A percentile compares a stretch with the other conserved stretches of the same genome.
These are phyloP conservation scores for Rhynchonycteris naso DNA, from an alignment of 2,797 vertebrate genomes.

Conservation along the genomic window DNA sequence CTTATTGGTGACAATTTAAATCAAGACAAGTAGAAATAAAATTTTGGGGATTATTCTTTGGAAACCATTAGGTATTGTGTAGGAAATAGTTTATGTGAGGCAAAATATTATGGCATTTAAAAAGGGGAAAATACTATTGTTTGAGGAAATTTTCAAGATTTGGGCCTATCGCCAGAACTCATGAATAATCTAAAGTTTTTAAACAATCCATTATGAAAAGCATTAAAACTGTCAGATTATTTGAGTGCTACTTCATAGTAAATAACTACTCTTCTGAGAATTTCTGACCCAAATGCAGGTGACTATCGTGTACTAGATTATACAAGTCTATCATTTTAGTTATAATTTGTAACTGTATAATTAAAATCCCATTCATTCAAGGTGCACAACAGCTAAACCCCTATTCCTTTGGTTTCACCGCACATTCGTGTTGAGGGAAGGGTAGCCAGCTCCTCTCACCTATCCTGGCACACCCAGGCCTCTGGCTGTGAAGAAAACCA, in stretches of 20 bases:
- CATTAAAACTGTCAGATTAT: slow-evolving; percentile 68
- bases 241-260: slow-evolving; percentile 66
- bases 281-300: slow-evolving; percentile 78
- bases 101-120: slow-evolving; percentile 50
- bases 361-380: slow-evolving; percentile 80
- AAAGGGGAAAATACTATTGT: slow-evolving; percentile 22
- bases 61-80: slow-evolving; percentile 2
- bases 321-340: slow-evolving; percentile 72
- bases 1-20: slow-evolving; percentile 41
- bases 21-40: slow-evolving; percentile 45
- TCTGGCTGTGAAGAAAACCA: slow-evolving; percentile 90
- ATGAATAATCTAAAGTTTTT: slow-evolving; percentile 70
- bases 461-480: slow-evolving; percentile 88
- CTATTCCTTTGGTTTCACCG: slow-evolving; percentile 78
- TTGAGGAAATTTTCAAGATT: slow-evolving; percentile 66
- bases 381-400: slow-evolving; percentile 76
- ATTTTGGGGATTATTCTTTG: slow-evolving; percentile 39
- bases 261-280: slow-evolving; percentile 75
- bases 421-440: slow-evolving; percentile 80
- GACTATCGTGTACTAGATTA: slow-evolving; percentile 64
- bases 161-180: slow-evolving; percentile 67
- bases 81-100: slow-evolving; percentile 46
- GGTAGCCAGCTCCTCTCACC: slow-evolving; percentile 88
- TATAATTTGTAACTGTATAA: slow-evolving; percentile 81
- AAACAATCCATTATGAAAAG: slow-evolving; percentile 68